These are phyloP conservation scores for Benthosema pterotum DNA, from an alignment of 2,797 vertebrate species.

Conservation along the genomic window DNA sequence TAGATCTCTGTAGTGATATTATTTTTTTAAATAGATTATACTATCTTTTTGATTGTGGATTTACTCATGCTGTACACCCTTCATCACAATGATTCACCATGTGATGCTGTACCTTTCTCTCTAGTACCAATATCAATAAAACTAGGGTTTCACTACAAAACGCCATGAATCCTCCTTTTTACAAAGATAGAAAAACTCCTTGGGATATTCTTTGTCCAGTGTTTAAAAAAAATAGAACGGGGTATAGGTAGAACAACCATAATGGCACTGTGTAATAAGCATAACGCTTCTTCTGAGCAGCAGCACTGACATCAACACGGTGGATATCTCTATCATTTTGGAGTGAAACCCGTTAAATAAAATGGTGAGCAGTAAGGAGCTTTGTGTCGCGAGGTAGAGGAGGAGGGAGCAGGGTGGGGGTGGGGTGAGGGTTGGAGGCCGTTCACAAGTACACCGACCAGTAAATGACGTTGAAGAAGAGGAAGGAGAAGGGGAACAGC, in stretches of 20 bases:
- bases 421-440: no score
- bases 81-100: slow-evolving; percentile 23
- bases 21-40: slow-evolving; percentile 10
- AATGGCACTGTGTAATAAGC: no score
- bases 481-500: slow-evolving; percentile 94
- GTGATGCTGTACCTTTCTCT: slow-evolving; percentile 39
- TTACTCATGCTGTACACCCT: slow-evolving; percentile 26
- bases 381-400: neutral
- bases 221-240: slow-evolving; percentile 21
- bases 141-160: slow-evolving; percentile 44
- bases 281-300: no score
- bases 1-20: slow-evolving; percentile 40
- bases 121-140: slow-evolving; percentile 43
- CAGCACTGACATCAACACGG: no score
- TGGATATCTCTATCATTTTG: no score
- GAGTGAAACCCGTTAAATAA: no score
- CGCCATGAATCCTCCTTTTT: slow-evolving; percentile 15
- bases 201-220: slow-evolving; percentile 20
- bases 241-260: neutral
- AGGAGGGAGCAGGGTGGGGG: neutral
- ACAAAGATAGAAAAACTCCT: slow-evolving; percentile 23
- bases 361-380: slow-evolving; percentile 26
- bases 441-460: slow-evolving; percentile 99
- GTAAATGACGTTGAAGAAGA: slow-evolving; percentile 99
- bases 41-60: slow-evolving; percentile 43